Evolutionary conservation across 2,797 vertebrate genomes (phyloP), one percentile per base, ranked within the genome.

Genomic region (Cygnus olor): DNA sequence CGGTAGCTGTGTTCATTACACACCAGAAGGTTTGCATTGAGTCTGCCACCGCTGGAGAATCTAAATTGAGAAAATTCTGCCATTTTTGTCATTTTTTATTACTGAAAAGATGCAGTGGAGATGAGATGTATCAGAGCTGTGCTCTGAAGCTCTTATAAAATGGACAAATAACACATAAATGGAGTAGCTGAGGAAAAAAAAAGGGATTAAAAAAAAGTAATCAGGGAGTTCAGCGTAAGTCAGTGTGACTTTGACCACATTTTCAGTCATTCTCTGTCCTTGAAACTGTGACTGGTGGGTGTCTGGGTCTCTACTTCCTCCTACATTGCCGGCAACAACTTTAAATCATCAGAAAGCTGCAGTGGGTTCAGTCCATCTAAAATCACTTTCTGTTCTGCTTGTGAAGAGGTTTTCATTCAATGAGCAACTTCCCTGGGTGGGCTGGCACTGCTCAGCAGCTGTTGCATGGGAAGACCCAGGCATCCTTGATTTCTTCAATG

Each of bases 381-480:
- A 64, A 64, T 32, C 22, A 38, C 14, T 83, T 93, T 42, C 63
- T 65, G 2, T 27, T 78, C n/a, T 9, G 1, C 40, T 74, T 76
- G 34, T 66, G 34, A 84, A 84, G 54, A 30, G 11, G 6, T 57
- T 84, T 84, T 79, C 3, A 21, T 25, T 76, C 49, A 57, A 1
- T 5, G 2, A 42, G 24, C 49, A 84, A 2, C 14, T 72, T 79
- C 28, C 32, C 40, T 38, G 38, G 11, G 40, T 16, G 27, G 11
- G 15, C 42, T 51, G 27, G 54, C 65, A 42, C n/a, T 2, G 1
- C n/a, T 78, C 28, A 34, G 80, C 80, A 54, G 17, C n/a, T 47
- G 16, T 70, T 4, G 2, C 0, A 0, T 19, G 28, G 21, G 27
- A 70, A 40, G 24, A 53, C 13, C 32, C 3, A 2, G 64, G 34